Conservation (phyloP, 1,140 invertebrate species). For the Trichoplusia ni region DNA sequence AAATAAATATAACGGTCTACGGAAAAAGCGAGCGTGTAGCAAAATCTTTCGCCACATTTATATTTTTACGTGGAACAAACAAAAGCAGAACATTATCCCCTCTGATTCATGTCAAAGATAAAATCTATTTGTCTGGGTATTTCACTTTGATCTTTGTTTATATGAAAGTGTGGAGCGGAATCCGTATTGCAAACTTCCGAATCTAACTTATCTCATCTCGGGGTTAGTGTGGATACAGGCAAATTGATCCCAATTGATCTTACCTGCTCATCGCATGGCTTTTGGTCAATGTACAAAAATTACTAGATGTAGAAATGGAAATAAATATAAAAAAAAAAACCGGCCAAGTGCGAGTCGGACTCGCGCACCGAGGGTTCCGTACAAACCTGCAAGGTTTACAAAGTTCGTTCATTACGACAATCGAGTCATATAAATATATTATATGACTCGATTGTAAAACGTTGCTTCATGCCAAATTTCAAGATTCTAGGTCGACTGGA, state of each 20-base stretch:
- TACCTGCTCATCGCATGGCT: not conserved
- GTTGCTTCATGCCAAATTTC: too few relatives aligned
- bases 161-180: slow-evolving; percentile 16
- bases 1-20: slow-evolving; percentile 31
- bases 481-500: too few relatives aligned
- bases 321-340: too few relatives aligned
- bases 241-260: slow-evolving; percentile 9
- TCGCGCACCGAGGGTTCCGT: too few relatives aligned
- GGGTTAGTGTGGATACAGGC: slow-evolving; percentile 7
- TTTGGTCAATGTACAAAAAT: too few relatives aligned
- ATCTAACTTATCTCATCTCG: slow-evolving; percentile 20
- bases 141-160: slow-evolving; percentile 37
- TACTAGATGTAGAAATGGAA: too few relatives aligned
- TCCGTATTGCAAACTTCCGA: slow-evolving; percentile 19
- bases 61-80: slow-evolving; percentile 37
- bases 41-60: slow-evolving; percentile 34
- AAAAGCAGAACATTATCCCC: slow-evolving; percentile 36
- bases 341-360: too few relatives aligned
- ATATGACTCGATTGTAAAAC: too few relatives aligned
- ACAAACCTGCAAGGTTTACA: too few relatives aligned
- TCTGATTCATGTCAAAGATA: slow-evolving; percentile 38
- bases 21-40: slow-evolving; percentile 14
- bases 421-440: too few relatives aligned
- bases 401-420: too few relatives aligned
- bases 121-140: slow-evolving; percentile 37